phyloP scores from a whole-genome alignment of 2,113 vertebrate genomes.

The Neodontobutis hainanensis region DNA sequence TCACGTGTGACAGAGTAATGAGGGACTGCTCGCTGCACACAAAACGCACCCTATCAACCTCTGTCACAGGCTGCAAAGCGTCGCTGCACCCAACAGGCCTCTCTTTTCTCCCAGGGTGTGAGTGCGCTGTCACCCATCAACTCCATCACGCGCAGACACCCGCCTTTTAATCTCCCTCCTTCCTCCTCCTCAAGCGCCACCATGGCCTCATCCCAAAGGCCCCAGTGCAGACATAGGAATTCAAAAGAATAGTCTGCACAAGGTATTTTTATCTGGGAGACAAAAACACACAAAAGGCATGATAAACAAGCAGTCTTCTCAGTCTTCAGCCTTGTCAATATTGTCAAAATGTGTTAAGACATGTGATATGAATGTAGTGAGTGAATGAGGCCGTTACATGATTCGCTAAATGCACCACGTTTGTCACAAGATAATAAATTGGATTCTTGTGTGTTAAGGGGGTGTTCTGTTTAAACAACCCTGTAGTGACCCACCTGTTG shows the following conservation, averaged over 20 bases:
- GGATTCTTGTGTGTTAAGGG: background rate
- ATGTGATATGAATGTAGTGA: conserved; percentile 17
- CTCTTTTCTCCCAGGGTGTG: conserved; percentile 8
- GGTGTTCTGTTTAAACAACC: background rate
- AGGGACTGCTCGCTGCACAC: conserved; percentile 58
- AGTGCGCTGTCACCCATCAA: conserved; percentile 73
- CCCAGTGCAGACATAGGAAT: conserved; percentile 45
- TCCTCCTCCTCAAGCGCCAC: background rate
- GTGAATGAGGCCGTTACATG: conserved; percentile 33
- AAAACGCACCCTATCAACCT: conserved; percentile 66
- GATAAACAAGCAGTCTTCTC: conserved; percentile 19
- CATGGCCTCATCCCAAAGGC: conserved; percentile 36
- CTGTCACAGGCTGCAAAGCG: conserved; percentile 68
- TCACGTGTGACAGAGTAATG: conserved; percentile 60
- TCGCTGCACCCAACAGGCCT: conserved; percentile 35
- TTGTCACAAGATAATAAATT: background rate
- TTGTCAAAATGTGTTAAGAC: conserved; percentile 28
- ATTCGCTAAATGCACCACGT: conserved; percentile 4
- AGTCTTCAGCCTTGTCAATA: conserved; percentile 35
- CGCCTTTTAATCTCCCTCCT: conserved; percentile 58
- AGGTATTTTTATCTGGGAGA: conserved; percentile 42
- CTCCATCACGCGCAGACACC: conserved; percentile 68
- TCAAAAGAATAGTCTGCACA: conserved; percentile 41
- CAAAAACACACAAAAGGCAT: conserved; percentile 9
- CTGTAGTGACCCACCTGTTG: conserved; percentile 6